Evolutionary conservation across 2,113 vertebrate genomes (phyloP), one percentile per base, ranked within the genome.

Genomic region (Oostethus manadensis): DNA sequence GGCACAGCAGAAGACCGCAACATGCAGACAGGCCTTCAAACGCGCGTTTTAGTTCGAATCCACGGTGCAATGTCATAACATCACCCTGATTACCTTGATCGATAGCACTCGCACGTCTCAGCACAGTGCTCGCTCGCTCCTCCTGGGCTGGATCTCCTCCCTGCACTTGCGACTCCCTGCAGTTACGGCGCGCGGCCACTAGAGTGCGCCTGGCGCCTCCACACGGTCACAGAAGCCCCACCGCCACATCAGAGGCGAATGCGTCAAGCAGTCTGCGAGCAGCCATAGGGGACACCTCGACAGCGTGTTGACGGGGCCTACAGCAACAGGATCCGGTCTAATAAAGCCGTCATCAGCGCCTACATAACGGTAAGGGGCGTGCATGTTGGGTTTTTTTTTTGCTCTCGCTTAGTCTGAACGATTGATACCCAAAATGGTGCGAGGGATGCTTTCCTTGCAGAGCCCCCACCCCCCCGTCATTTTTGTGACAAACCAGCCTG

Each of bases 171-270:
- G 56, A 55, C 21, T 53, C 4, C 60, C 58, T 71, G 85, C 81
- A 76, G 47, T 87, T 64, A 2, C 60, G 2, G 9, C 15, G 10
- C 44, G 15, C 23, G 3, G 57, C 81, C 86, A 58, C 79, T 58
- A 79, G 81, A 61, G 70, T 59, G 76, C 81, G 78, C 73, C 70
- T 62, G 71, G 18, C 56, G 71, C 67, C 48, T 62, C 73, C 20
- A 71, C 71, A 60, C 79, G 68, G 70, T 84, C 77, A 77, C 38
- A 42, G 38, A 42, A 42, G 38, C 10, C 10, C 11, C 38, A n/a
- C 38, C 77, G 78, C 81, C 78, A 78, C 84, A 83, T 77, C 82
- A 79, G 63, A 80, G 79, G 81, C 79, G 88, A 86, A 82, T 88
- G 81, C 86, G 83, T 87, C 84, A 88, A 88, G 58, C 84, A 63